These are phyloP conservation scores for Brenthis daphne DNA, from an alignment of 2,888 invertebrate species.

Conservation along the genomic window DNA sequence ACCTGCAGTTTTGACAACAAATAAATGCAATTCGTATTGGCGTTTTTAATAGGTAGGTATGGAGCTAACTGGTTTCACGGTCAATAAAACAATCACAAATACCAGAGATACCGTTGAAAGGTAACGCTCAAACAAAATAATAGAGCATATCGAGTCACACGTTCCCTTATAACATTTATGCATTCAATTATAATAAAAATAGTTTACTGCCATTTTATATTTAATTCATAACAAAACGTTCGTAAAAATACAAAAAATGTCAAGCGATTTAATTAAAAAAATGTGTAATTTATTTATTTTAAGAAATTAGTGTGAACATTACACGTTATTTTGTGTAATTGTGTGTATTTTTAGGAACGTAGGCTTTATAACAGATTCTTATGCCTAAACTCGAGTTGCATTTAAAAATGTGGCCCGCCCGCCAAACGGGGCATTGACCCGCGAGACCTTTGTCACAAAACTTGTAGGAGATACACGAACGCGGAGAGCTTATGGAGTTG, in stretches of 20 bases:
- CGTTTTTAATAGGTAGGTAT: conserved; percentile 13
- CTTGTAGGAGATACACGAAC: conserved; percentile 67
- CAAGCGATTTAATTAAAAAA: too few relatives aligned
- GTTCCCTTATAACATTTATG: conserved; percentile 8
- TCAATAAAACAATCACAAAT: conserved; percentile 28
- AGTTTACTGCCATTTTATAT: neutral
- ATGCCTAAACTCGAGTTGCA: conserved; percentile 52
- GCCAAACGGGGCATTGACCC: conserved; percentile 76
- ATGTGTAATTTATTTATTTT: too few relatives aligned
- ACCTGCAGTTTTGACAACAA: neutral
- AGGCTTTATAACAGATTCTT: conserved; percentile 30
- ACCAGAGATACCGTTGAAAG: conserved; percentile 23
- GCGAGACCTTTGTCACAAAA: conserved; percentile 76
- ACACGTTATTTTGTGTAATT: neutral
- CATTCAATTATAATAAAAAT: neutral
- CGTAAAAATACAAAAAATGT: too few relatives aligned
- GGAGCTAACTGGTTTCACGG: conserved; percentile 27
- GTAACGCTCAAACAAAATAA: conserved; percentile 21
- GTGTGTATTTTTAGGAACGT: neutral
- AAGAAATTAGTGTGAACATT: neutral
- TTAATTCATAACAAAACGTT: neutral
- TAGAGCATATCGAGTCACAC: conserved; percentile 20
- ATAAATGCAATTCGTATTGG: conserved; percentile 10
- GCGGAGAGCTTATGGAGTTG: conserved; percentile 40
- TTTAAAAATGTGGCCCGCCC: conserved; percentile 74